Base-by-base conservation (phyloP, 64 coral and sea anemone genomes). In the Montipora cactus region DNA sequence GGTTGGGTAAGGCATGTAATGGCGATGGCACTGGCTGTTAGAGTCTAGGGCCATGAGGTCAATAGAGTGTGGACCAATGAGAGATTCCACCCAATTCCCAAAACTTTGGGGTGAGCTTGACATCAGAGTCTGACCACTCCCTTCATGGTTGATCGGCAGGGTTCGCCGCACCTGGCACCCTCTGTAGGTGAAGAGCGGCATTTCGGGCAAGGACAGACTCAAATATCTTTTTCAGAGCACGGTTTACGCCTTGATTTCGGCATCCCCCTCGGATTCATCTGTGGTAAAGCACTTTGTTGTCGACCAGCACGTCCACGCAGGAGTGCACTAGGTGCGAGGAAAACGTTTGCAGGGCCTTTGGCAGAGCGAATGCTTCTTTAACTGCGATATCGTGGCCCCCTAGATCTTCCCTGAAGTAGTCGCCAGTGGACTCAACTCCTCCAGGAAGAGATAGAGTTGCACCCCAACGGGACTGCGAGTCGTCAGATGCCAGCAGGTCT, bases 1-100 rank as follows among this genome's bases (percentile, higher is more conserved):
- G 4, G 68, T 83, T 51, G 90, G 64, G 7, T 12, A 83, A 6
- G 66, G 90, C 37, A 79, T 92, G 5, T 84, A 92, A 14, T 89
- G 87, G 3, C 55, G 46, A 23, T 15, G 15, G 44, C 15, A 81
- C 8, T 13, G 77, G 0, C 44, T 51, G 61, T 91, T 91, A 1
- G 89, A 91, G 44, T 85, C 70, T 3, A 92, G 73, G 4, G 90
- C 81, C 81, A 92, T 86, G 4, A 84, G 28, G 49, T 92, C 81
- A 21, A 92, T 76, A 18, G 90, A 47, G 44, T 86, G 81, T 1
- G 90, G 81, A 0, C 67, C 80, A 11, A 4, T 4, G 9, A 45
- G 8, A 3, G 48, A 8, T 13, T 92, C 71, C 1, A 92, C 10
- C 0, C 7, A 7, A 2, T 19, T 61, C 44, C 90, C 81, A 92